Percentiles rank a stretch among this genome's conserved stretches.
Evolutionary conservation across 2,888 invertebrate species (phyloP).

Genomic region (Rhagonycha lutea): DNA sequence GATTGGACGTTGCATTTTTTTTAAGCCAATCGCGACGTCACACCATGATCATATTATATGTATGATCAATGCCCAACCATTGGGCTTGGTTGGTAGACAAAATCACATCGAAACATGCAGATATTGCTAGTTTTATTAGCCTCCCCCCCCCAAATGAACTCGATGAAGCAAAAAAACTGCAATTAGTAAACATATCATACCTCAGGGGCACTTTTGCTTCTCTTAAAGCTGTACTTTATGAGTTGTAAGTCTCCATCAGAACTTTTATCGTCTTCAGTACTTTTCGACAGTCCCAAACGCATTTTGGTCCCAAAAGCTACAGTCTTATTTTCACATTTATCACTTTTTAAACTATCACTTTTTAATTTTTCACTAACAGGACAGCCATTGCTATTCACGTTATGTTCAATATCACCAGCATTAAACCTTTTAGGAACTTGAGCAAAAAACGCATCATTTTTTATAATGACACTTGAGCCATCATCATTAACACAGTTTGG

Average conservation of each 20-base stretch:
- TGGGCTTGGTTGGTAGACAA: background rate
- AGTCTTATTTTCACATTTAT: slow-evolving; percentile 22
- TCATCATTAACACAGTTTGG: slow-evolving; percentile 31
- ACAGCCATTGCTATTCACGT: slow-evolving; percentile 36
- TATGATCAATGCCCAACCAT: background rate
- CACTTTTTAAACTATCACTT: slow-evolving; percentile 20
- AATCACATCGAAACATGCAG: no score
- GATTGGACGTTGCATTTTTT: no score
- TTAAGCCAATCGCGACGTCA: no score
- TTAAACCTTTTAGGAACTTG: slow-evolving; percentile 36
- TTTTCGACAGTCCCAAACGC: background rate
- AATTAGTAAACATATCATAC: background rate
- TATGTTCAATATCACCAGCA: slow-evolving; percentile 48
- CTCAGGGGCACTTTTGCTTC: background rate
- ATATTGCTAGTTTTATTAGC: no score
- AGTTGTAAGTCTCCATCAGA: background rate
- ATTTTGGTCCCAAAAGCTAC: background rate
- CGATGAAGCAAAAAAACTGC: background rate
- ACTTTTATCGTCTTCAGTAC: background rate
- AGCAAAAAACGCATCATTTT: slow-evolving; percentile 45
- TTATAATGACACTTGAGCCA: slow-evolving; percentile 39
- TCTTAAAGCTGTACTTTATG: background rate
- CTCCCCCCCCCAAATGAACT: background rate
- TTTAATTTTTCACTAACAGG: slow-evolving; percentile 14
- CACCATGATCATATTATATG: no score